Evolutionary conservation across 2,797 vertebrate genomes (phyloP), one percentile per base, ranked within the genome.

Genomic region (Phoxinus dragarum): DNA sequence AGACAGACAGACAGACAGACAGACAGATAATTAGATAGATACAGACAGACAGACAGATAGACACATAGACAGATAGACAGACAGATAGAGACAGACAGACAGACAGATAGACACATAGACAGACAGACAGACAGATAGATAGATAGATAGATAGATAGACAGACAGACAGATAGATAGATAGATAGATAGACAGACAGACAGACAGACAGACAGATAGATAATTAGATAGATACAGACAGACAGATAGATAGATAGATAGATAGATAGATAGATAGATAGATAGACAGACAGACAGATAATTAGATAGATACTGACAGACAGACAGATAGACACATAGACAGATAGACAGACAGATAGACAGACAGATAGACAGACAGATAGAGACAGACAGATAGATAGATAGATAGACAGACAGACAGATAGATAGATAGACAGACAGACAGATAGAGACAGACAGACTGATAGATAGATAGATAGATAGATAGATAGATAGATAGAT

Each of bases 61-160:
- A 31, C 1, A 12, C 9, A 40, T 6, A 5, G 9, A 40, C 0
- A 2, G 36, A 69, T 0, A 12, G 36, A 69, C 3, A 2, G 3
- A 68, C 3, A 1, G 27, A 64, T 49, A 5, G 9, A n/a, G n/a
- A n/a, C n/a, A n/a, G n/a, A n/a, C n/a, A n/a, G n/a, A n/a, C n/a
- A n/a, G n/a, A n/a, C n/a, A n/a, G n/a, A n/a, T n/a, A n/a, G n/a
- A n/a, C n/a, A n/a, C n/a, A n/a, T n/a, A n/a, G n/a, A n/a, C n/a
- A n/a, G n/a, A n/a, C n/a, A n/a, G n/a, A n/a, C n/a, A n/a, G n/a
- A n/a, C n/a, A n/a, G 21, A 71, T 4, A 10, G 17, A 23, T 9
- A 7, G 3, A 31, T 1, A n/a, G 14, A 34, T 0, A 6, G 12
- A 66, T 0, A 5, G 2, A 31, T 0, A 16, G 10, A 52, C 0